Conservation (phyloP, 1,140 invertebrate genomes). For the Eupristina koningsbergeri region DNA sequence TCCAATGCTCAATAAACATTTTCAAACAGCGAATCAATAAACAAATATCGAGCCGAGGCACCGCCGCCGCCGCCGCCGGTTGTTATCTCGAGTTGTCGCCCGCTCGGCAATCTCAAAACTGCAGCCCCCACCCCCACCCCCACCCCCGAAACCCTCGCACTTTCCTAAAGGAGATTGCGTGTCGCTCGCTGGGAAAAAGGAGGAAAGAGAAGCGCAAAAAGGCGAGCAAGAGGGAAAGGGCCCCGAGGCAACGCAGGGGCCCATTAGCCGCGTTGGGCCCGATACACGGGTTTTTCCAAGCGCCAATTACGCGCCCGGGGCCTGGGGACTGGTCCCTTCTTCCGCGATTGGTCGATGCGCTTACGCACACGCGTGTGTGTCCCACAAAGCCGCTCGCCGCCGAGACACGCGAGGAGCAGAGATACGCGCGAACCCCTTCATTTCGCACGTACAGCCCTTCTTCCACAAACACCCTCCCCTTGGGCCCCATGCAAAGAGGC, state of each 20-base stretch:
- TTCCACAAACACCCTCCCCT: neutral
- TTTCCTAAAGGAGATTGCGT: constrained; percentile 61
- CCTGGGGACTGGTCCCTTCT: neutral
- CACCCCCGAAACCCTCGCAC: constrained; percentile 49
- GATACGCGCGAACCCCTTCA: constrained; percentile 46
- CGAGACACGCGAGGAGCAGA: constrained; percentile 70
- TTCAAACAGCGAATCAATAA: neutral
- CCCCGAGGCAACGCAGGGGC: constrained; percentile 63
- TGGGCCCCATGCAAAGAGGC: constrained; percentile 1
- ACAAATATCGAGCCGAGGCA: neutral
- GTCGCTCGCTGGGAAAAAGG: constrained; percentile 50
- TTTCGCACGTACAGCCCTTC: neutral
- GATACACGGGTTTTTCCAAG: constrained; percentile 58
- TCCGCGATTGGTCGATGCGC: neutral
- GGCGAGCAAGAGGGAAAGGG: neutral
- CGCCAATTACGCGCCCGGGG: neutral
- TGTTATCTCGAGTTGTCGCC: neutral
- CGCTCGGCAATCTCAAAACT: neutral
- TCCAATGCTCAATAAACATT: constrained; percentile 19
- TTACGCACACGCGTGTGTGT: constrained; percentile 60
- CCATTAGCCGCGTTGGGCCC: constrained; percentile 63
- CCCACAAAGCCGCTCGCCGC: constrained; percentile 59
- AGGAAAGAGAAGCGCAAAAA: neutral
- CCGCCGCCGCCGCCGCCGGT: neutral
- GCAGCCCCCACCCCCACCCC: no score